phyloP scores from a whole-genome alignment of 2,888 invertebrate species.

The Protonemura montana region DNA sequence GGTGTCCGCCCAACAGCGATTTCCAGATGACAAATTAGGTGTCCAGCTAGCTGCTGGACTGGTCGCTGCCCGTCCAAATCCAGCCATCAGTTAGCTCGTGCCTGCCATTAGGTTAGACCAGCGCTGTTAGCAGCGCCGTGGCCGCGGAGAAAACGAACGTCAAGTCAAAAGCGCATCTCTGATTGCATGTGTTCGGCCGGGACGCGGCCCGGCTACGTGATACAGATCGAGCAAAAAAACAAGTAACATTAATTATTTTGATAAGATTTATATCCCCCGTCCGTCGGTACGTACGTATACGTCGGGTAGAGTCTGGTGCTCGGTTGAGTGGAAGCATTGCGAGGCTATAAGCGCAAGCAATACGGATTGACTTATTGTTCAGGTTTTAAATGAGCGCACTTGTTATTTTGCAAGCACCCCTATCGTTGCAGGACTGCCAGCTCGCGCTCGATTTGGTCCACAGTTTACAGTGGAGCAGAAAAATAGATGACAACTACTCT shows the following conservation, averaged over 20 bases:
- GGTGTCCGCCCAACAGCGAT: slow-evolving; percentile 41
- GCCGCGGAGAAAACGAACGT: neutral
- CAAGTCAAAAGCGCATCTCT: slow-evolving; percentile 33
- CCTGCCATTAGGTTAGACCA: slow-evolving; percentile 8
- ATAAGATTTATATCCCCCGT: neutral
- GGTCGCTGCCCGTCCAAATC: slow-evolving; percentile 28
- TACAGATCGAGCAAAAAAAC: neutral
- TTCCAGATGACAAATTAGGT: slow-evolving; percentile 42
- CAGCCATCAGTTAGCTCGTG: slow-evolving; percentile 36
- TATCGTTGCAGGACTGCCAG: neutral
- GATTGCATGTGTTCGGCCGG: neutral
- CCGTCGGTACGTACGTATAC: no score
- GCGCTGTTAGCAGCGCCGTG: neutral
- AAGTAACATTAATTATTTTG: slow-evolving; percentile 2
- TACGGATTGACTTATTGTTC: neutral
- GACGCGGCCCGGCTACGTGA: neutral
- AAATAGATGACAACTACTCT: neutral
- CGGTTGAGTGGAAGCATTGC: neutral
- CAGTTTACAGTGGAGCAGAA: neutral
- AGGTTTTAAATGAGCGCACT: neutral
- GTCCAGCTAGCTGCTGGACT: slow-evolving; percentile 18
- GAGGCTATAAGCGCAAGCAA: neutral
- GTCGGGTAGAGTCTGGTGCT: neutral
- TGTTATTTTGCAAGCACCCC: neutral
- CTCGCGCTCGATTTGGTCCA: neutral